Conservation (phyloP, 2,888 invertebrate genomes). For the Acanthosoma haemorrhoidale region DNA sequence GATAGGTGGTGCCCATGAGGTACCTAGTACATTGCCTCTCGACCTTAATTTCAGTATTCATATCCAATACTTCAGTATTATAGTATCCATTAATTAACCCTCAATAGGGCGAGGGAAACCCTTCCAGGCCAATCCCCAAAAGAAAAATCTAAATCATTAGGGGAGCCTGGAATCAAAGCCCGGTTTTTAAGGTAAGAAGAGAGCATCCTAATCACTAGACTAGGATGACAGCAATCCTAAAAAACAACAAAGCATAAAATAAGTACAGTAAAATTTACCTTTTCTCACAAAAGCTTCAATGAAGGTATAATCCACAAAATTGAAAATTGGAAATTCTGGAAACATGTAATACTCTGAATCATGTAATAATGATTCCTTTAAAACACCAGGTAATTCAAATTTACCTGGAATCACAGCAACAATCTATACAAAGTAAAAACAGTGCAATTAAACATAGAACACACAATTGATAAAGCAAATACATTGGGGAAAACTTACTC, state of each 20-base stretch:
- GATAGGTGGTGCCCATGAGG: too few species aligned
- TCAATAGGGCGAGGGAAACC: too few species aligned
- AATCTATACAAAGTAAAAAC: slow-evolving; percentile 47
- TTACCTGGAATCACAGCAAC: slow-evolving; percentile 53
- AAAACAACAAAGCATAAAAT: not conserved
- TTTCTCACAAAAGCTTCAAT: slow-evolving; percentile 53
- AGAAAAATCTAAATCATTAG: too few species aligned
- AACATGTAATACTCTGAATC: slow-evolving; percentile 56
- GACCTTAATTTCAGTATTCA: too few species aligned
- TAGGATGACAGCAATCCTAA: not conserved
- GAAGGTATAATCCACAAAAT: slow-evolving; percentile 51
- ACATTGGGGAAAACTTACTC: not conserved
- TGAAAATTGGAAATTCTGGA: slow-evolving; percentile 47
- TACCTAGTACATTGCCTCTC: too few species aligned
- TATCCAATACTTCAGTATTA: too few species aligned
- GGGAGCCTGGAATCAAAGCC: too few species aligned
- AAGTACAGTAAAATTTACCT: slow-evolving; percentile 46
- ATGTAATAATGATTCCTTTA: slow-evolving; percentile 43
- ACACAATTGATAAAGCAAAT: not conserved
- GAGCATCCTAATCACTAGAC: too few species aligned
- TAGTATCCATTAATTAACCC: too few species aligned
- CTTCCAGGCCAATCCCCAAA: too few species aligned
- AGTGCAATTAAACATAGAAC: too few species aligned
- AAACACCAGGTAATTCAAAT: slow-evolving; percentile 45
- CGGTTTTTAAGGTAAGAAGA: too few species aligned